Evolutionary conservation across 2,113 vertebrate species (phyloP).

Genomic region (Pomatorhinus ruficollis): DNA sequence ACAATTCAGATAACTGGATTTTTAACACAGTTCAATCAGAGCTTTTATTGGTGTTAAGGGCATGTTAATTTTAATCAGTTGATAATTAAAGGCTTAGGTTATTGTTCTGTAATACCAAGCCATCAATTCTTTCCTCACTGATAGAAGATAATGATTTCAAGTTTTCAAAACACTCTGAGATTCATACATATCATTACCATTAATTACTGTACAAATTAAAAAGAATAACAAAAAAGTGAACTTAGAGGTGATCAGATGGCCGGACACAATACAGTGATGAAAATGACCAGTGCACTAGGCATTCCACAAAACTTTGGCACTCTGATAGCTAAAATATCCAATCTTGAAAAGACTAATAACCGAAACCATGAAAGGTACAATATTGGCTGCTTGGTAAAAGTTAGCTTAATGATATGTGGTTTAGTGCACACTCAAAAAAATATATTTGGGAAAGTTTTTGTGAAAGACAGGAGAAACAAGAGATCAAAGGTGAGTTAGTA

Average conservation of each 20-base stretch:
- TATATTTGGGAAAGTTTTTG: not conserved
- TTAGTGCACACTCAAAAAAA: not conserved
- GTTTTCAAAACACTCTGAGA: not conserved
- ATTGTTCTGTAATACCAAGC: conserved; percentile 13
- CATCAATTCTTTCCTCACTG: not conserved
- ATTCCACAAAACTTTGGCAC: not conserved
- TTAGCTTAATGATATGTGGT: not conserved
- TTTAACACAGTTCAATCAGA: not conserved
- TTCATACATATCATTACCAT: not conserved
- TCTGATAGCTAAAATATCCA: not conserved
- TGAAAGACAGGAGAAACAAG: not conserved
- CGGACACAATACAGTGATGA: not conserved
- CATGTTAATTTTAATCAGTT: conserved; percentile 34
- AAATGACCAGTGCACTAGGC: not conserved
- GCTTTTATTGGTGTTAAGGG: not conserved
- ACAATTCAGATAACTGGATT: not conserved
- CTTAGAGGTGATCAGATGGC: not conserved
- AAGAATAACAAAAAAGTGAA: not conserved
- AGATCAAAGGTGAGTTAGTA: not conserved
- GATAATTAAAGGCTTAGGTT: conserved; percentile 46
- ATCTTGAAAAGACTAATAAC: not conserved
- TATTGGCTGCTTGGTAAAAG: not conserved
- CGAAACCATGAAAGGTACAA: not conserved
- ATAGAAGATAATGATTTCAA: not conserved
- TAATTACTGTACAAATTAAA: not conserved